A percentile compares a stretch with the other conserved stretches of the same genome.
phyloP scores from a whole-genome alignment of 2,797 vertebrate species.

The Austrolebias charrua region DNA sequence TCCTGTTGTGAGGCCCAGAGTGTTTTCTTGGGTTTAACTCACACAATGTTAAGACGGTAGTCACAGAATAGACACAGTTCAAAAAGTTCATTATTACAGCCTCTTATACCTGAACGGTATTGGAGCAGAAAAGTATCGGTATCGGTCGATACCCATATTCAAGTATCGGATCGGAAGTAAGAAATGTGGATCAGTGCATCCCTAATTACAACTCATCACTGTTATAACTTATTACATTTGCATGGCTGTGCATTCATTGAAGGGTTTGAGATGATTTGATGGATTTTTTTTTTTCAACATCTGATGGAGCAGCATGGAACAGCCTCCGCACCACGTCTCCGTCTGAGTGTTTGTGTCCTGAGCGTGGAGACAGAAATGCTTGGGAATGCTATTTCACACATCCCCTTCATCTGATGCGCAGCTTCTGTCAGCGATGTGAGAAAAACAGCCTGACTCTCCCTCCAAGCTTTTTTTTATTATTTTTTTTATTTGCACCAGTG shows the following conservation, averaged over 20 bases:
- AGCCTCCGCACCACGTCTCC: conserved; percentile 72
- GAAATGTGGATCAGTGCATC: too few relatives aligned
- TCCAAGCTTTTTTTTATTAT: conserved; percentile 69
- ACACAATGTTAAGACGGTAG: too few relatives aligned
- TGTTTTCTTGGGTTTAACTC: too few relatives aligned
- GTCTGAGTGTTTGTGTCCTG: conserved; percentile 71
- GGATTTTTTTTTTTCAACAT: conserved; percentile 67
- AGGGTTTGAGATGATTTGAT: conserved; percentile 35
- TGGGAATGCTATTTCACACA: conserved; percentile 83
- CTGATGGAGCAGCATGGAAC: conserved; percentile 77
- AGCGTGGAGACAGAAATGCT: conserved; percentile 75
- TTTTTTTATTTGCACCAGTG: conserved; percentile 75
- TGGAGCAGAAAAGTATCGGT: too few relatives aligned
- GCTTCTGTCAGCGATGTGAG: conserved; percentile 83
- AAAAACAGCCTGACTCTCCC: conserved; percentile 84
- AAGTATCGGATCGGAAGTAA: too few relatives aligned
- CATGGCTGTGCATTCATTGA: conserved; percentile 23
- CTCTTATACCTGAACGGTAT: too few relatives aligned
- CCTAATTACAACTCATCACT: too few relatives aligned
- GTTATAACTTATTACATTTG: conserved; percentile 22
- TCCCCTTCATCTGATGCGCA: conserved; percentile 81
- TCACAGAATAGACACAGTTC: too few relatives aligned
- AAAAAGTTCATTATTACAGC: too few relatives aligned
- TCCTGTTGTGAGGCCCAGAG: too few relatives aligned
- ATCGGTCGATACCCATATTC: too few relatives aligned